Conservation (phyloP, 2,113 vertebrate genomes). For the Mormyrus iriodes region DNA sequence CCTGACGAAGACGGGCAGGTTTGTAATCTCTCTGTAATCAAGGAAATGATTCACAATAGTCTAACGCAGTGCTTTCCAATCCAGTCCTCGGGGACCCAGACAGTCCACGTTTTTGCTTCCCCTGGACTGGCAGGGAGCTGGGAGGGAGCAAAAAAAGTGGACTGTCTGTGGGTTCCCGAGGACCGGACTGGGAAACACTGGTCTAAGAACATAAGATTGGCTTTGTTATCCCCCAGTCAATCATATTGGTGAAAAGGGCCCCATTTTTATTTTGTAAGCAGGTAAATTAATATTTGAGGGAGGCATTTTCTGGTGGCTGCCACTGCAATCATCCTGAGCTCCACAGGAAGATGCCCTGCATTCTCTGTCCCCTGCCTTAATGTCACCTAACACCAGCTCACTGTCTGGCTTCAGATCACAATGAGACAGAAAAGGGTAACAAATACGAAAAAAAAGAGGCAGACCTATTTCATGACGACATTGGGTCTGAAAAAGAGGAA, state of each 20-base stretch:
- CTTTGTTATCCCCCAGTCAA: constrained; percentile 72
- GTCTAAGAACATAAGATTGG: constrained; percentile 25
- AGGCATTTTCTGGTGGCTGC: constrained; percentile 81
- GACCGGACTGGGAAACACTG: not conserved
- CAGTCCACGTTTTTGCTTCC: not conserved
- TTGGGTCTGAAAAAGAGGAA: constrained; percentile 34
- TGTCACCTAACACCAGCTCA: not conserved
- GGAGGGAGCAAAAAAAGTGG: not conserved
- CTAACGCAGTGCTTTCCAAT: not conserved
- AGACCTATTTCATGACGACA: constrained; percentile 31
- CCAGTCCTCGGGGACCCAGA: not conserved
- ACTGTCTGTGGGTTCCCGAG: not conserved
- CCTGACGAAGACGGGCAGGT: not conserved
- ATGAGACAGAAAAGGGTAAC: constrained; percentile 1
- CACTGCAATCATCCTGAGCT: constrained; percentile 84
- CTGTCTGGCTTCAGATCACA: constrained; percentile 25
- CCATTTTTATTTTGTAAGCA: constrained; percentile 69
- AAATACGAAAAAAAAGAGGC: constrained; percentile 34
- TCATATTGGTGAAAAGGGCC: constrained; percentile 97
- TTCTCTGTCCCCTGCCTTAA: constrained; percentile 37
- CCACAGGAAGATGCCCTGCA: constrained; percentile 48
- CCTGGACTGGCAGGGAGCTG: not conserved
- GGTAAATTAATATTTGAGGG: constrained; percentile 92
- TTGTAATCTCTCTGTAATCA: not conserved
- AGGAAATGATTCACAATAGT: not conserved